Conservation (phyloP, 2,797 vertebrate genomes). For the Spheniscus humboldti region DNA sequence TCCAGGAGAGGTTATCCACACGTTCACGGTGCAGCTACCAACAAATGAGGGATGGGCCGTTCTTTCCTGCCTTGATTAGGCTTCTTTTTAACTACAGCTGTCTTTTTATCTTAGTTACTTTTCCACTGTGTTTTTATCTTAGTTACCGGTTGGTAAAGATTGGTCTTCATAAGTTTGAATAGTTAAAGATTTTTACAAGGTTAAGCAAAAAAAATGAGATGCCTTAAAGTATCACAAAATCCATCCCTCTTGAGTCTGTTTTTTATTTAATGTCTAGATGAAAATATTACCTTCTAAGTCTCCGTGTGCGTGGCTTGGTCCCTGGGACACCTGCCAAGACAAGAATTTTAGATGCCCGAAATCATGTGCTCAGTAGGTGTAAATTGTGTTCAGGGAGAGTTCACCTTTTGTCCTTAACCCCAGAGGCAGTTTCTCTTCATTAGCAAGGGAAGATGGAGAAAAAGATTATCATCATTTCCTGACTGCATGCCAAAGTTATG, state of each 20-base stretch:
- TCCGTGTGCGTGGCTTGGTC: not conserved
- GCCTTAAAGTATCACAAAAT: not conserved
- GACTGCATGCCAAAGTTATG: constrained; percentile 26
- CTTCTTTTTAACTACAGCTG: not conserved
- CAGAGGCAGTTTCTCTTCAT: constrained; percentile 54
- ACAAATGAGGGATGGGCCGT: not conserved
- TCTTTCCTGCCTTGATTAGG: not conserved
- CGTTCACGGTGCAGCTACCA: fast-evolving
- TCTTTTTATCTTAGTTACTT: not conserved
- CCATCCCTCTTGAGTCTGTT: not conserved
- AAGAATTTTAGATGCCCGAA: not conserved
- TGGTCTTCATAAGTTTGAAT: not conserved
- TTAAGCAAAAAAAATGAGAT: not conserved
- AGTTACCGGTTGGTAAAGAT: not conserved
- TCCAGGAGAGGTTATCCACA: not conserved
- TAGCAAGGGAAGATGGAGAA: constrained; percentile 30
- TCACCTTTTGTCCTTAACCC: constrained; percentile 47
- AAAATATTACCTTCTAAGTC: constrained; percentile 10
- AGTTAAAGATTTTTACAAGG: not conserved
- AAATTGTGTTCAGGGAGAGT: constrained; percentile 37
- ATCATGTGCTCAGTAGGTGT: constrained; percentile 52
- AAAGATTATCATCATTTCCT: constrained; percentile 1
- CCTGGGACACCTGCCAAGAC: constrained; percentile 6
- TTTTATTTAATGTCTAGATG: constrained; percentile 9
- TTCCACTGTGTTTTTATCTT: not conserved